Base-by-base conservation (phyloP, 2,888 invertebrate species). In the Heliconius cydno region DNA sequence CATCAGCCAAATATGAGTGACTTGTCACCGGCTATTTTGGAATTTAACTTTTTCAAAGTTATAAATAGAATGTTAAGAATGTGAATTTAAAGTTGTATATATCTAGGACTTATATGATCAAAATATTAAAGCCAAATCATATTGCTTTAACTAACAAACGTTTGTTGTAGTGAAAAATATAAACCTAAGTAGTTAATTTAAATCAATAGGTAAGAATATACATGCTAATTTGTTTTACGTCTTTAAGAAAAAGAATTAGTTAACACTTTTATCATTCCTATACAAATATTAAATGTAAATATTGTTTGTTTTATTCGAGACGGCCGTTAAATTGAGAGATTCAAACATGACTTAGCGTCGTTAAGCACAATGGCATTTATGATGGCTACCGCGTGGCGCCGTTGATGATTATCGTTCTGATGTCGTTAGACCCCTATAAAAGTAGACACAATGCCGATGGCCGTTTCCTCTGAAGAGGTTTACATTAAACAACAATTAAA, bases 301-400 rank as follows among this genome's bases (percentile, higher is more conserved):
- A 34, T 34, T 65, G 63, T 74, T 66, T 75, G 7, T 67, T 66
- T 73, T 66, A 66, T 28, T 30, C 38, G 19, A 76, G 67, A 67
- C 72, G 65, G 41, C 67, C 70, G 81, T 81, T 79, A 83, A 81
- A 81, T 80, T 70, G 81, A 78, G 70, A 82, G 81, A 78, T 79
- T 83, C 81, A 84, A 85, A 82, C 73, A 82, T 74, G 74, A 79
- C 79, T 80, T 73, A 80, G 68, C 78, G 77, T 82, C 84, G 80
- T 83, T 83, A 81, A 77, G 82, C 78, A 81, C 79, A 82, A 84
- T 82, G 83, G 81, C 83, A 79, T 84, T 84, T 83, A 83, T 84
- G 82, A 83, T 79, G 81, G 81, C 78, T 76, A 75, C 81, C 80
- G 76, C 82, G 77, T 80, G 83, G 82, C 80, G 82, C 82, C 82